Evolutionary conservation across 2,113 vertebrate genomes (phyloP).

Genomic region (Bubo bubo): DNA sequence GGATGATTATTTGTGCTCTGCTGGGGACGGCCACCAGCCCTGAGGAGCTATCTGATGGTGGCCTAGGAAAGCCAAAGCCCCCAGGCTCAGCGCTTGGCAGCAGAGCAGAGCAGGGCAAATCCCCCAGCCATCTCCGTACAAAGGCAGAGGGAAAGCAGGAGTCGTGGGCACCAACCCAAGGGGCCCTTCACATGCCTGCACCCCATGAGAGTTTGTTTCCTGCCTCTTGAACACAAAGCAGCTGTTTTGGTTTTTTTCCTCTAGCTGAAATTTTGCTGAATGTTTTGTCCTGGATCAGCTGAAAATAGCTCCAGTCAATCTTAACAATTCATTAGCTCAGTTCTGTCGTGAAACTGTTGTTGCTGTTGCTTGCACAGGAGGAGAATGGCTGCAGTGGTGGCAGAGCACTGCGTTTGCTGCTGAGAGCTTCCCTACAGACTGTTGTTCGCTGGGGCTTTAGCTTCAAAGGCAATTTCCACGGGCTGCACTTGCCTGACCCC

Average conservation of each 20-base stretch:
- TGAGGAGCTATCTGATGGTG: background rate
- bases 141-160: background rate
- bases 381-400: fast-evolving
- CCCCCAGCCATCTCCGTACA: background rate
- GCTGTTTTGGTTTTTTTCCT: background rate
- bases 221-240: background rate
- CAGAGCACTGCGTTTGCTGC: background rate
- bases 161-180: background rate
- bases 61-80: background rate
- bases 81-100: background rate
- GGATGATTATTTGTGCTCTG: background rate
- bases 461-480: background rate
- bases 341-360: background rate
- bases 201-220: background rate
- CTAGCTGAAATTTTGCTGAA: background rate
- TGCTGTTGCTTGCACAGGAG: background rate
- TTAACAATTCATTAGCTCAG: background rate
- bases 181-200: background rate
- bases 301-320: background rate
- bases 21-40: background rate
- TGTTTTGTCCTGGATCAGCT: background rate
- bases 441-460: background rate
- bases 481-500: background rate
- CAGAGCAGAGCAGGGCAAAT: background rate
- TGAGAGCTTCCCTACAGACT: background rate